A percentile compares a stretch with the other conserved stretches of the same genome.
Conservation (phyloP, 2,797 vertebrate genomes). For the Fistularia tabacaria region DNA sequence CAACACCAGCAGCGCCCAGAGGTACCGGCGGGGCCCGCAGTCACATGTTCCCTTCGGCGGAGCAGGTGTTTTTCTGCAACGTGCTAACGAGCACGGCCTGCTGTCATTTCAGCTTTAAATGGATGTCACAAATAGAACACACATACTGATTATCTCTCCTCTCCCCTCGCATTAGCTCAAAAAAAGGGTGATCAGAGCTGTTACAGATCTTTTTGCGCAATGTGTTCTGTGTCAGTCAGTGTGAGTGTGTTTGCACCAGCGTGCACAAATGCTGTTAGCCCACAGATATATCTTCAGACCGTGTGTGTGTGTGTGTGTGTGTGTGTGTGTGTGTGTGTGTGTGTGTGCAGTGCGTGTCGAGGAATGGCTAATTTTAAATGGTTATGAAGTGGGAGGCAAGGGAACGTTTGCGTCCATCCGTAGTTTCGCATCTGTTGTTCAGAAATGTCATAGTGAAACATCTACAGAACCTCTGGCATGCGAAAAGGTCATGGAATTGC, state of each 20-base stretch:
- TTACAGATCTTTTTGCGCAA: slow-evolving; percentile 34
- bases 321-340: neutral
- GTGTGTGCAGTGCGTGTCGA: slow-evolving; percentile 8
- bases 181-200: slow-evolving; percentile 70
- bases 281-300: neutral
- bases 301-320: too few relatives aligned
- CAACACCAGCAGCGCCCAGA: slow-evolving; percentile 77
- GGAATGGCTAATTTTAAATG: slow-evolving; percentile 35
- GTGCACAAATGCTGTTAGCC: slow-evolving; percentile 2
- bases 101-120: slow-evolving; percentile 84
- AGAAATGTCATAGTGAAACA: slow-evolving; percentile 32
- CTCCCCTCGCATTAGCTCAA: slow-evolving; percentile 51
- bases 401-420: slow-evolving; percentile 23
- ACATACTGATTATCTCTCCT: slow-evolving; percentile 48
- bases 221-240: neutral
- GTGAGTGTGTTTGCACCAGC: slow-evolving; percentile 1
- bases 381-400: slow-evolving; percentile 5
- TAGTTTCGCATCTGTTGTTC: slow-evolving; percentile 26
- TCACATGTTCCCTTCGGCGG: slow-evolving; percentile 79
- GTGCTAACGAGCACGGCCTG: slow-evolving; percentile 85
- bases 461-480: slow-evolving; percentile 19
- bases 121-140: slow-evolving; percentile 82
- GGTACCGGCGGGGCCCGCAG: slow-evolving; percentile 78
- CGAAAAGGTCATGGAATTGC: slow-evolving; percentile 25
- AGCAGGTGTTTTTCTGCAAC: slow-evolving; percentile 84